Evolutionary conservation across 2,113 vertebrate species (phyloP).

Genomic region (Diadophis punctatus): DNA sequence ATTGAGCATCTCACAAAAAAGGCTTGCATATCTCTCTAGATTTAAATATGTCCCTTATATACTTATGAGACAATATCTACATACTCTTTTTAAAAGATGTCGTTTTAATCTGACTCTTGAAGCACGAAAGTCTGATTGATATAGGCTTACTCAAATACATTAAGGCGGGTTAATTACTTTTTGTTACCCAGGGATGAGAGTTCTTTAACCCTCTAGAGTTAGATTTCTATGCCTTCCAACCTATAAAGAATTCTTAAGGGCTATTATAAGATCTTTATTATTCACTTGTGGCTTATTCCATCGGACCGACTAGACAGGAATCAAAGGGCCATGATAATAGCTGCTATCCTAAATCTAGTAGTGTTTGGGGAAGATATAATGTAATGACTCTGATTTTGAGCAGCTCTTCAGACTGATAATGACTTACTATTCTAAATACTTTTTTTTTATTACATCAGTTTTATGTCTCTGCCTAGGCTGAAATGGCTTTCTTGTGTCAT

Average conservation of each 20-base stretch:
- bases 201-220: slow-evolving; percentile 72
- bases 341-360: slow-evolving; percentile 67
- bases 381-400: slow-evolving; percentile 68
- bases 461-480: slow-evolving; percentile 41
- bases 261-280: slow-evolving; percentile 80
- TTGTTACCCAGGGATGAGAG: slow-evolving; percentile 73
- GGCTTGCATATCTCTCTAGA: slow-evolving; percentile 48
- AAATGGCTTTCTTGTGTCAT: slow-evolving; percentile 38
- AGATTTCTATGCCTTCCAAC: slow-evolving; percentile 71
- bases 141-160: slow-evolving; percentile 67
- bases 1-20: slow-evolving; percentile 60
- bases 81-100: slow-evolving; percentile 55
- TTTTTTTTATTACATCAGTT: slow-evolving; percentile 56
- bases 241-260: slow-evolving; percentile 74
- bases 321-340: slow-evolving; percentile 72
- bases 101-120: slow-evolving; percentile 68
- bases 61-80: slow-evolving; percentile 65
- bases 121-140: slow-evolving; percentile 73
- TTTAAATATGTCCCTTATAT: slow-evolving; percentile 57
- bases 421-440: slow-evolving; percentile 64
- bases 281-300: slow-evolving; percentile 78
- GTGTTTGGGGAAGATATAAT: slow-evolving; percentile 57
- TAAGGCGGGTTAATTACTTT: slow-evolving; percentile 80
- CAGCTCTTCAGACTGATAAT: slow-evolving; percentile 69
- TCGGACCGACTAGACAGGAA: slow-evolving; percentile 72